Percentiles rank a stretch among this genome's conserved stretches.
phyloP scores from a whole-genome alignment of 1,140 invertebrate species.

The Bombus consobrinus region DNA sequence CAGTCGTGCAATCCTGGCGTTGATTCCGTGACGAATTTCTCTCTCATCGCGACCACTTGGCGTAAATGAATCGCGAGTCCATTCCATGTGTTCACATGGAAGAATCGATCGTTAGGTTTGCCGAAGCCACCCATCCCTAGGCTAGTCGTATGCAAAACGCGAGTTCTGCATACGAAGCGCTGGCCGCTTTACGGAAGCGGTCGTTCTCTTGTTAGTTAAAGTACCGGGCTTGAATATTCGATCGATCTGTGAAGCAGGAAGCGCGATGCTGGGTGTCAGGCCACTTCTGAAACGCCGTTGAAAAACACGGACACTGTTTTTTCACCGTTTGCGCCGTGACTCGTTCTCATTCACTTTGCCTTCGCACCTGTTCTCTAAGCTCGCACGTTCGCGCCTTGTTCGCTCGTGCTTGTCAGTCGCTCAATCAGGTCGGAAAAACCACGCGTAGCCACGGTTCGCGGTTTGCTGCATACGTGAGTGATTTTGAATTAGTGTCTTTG shows the following conservation, averaged over 20 bases:
- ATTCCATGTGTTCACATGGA: neutral
- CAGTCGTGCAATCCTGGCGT: no score
- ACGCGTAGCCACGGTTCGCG: neutral
- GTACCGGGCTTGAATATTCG: neutral
- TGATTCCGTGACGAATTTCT: no score
- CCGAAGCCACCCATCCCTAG: neutral
- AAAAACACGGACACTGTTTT: neutral
- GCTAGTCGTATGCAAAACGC: neutral
- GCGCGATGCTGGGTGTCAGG: neutral
- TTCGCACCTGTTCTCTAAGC: conserved; percentile 16
- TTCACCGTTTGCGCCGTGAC: no score
- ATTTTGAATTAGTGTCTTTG: conserved; percentile 15
- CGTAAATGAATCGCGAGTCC: conserved; percentile 1
- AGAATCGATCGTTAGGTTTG: conserved; percentile 7
- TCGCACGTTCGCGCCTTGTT: neutral
- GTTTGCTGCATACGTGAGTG: neutral
- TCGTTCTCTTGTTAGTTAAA: neutral
- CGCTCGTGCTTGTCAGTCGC: conserved; percentile 10
- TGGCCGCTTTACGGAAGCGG: neutral
- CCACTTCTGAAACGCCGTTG: neutral
- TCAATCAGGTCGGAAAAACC: conserved; percentile 11
- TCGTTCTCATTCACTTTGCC: conserved; percentile 1
- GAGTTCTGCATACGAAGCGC: neutral
- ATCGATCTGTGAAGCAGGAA: neutral
- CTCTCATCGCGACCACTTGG: no score